These are phyloP conservation scores for Macropis europaea DNA, from an alignment of 2,888 invertebrate genomes.

Conservation along the genomic window DNA sequence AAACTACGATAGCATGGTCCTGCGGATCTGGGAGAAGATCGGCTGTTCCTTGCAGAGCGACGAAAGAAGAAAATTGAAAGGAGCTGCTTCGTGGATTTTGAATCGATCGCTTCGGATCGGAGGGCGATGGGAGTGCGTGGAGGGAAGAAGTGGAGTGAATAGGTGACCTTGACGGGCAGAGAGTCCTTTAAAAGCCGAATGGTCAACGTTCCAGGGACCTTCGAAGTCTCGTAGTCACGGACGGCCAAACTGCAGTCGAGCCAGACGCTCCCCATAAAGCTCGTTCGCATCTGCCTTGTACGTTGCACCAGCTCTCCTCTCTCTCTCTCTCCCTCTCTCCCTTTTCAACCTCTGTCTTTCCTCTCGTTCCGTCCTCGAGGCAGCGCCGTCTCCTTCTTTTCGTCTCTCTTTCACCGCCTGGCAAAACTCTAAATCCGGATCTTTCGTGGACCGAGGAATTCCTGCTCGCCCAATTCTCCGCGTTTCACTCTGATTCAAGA, in stretches of 20 bases:
- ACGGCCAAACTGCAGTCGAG: conserved; percentile 71
- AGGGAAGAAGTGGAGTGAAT: conserved; percentile 56
- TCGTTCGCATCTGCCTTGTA: conserved; percentile 63
- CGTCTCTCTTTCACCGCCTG: conserved; percentile 17
- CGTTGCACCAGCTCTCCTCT: conserved; percentile 33
- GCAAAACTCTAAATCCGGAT: conserved; percentile 59
- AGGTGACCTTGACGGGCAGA: conserved; percentile 71
- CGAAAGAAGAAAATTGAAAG: no score
- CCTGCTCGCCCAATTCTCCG: conserved; percentile 38
- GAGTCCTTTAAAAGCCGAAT: conserved; percentile 74
- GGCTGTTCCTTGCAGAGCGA: no score
- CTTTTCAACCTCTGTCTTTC: conserved; percentile 15
- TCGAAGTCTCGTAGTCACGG: conserved; percentile 72
- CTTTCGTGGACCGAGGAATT: conserved; percentile 46
- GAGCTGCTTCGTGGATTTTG: no score
- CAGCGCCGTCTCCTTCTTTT: neutral
- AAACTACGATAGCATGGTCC: no score
- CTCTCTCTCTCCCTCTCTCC: neutral
- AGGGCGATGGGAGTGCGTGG: conserved; percentile 2
- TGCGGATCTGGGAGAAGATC: no score
- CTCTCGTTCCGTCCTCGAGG: conserved; percentile 8
- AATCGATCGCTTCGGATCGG: conserved; percentile 19
- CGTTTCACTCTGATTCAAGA: conserved; percentile 24
- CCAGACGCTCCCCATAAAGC: conserved; percentile 74
- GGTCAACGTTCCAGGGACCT: conserved; percentile 78